phyloP scores from a whole-genome alignment of 2,888 invertebrate species.

The Lycia hirtaria region DNA sequence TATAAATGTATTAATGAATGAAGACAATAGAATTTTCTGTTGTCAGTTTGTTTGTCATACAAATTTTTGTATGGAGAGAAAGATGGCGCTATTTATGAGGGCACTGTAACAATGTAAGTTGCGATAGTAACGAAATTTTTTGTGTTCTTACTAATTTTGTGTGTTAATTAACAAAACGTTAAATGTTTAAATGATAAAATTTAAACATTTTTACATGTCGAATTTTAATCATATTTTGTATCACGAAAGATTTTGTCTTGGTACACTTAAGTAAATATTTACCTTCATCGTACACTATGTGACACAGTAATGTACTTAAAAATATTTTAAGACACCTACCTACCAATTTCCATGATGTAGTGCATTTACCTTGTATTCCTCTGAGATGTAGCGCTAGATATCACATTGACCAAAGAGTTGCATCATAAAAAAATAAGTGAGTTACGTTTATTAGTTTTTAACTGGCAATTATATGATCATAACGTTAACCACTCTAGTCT shows the following conservation, averaged over 20 bases:
- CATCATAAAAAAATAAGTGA: background rate
- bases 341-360: background rate
- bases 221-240: too few species aligned
- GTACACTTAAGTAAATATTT: background rate
- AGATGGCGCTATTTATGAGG: background rate
- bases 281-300: background rate
- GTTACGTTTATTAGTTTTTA: background rate
- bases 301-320: background rate
- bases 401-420: constrained; percentile 7
- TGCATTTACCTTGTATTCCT: too few species aligned
- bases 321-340: too few species aligned
- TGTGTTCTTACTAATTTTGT: too few species aligned
- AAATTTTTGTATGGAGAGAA: background rate
- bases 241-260: background rate
- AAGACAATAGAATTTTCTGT: background rate
- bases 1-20: background rate
- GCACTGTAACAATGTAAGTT: background rate
- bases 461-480: constrained; percentile 1
- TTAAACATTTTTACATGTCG: too few species aligned
- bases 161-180: background rate
- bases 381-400: background rate
- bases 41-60: background rate
- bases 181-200: background rate
- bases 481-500: constrained; percentile 12
- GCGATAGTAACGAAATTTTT: background rate